Percentiles rank a stretch among this genome's conserved stretches.
Evolutionary conservation across 2,113 vertebrate species (phyloP).

Genomic region (Halichoerus grypus): DNA sequence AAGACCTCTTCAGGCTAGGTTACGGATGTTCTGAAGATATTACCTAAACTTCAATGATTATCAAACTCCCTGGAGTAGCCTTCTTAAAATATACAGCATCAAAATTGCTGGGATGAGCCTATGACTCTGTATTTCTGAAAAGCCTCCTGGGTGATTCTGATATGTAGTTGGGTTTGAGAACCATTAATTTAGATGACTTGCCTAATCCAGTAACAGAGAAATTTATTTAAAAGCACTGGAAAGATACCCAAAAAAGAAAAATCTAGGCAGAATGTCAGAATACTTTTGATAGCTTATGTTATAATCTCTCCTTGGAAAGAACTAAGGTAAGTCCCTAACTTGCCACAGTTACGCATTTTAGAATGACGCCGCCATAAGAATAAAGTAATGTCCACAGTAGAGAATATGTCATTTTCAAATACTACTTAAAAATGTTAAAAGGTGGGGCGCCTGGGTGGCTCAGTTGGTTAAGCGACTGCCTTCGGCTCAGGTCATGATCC

Average conservation of each 20-base stretch:
- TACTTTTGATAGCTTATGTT: not conserved
- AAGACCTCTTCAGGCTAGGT: not conserved
- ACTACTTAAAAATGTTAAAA: conserved; percentile 16
- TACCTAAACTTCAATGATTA: not conserved
- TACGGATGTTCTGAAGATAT: not conserved
- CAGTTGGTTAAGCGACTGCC: too few relatives aligned
- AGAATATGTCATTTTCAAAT: conserved; percentile 49
- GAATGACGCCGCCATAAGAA: not conserved
- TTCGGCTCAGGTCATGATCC: too few relatives aligned
- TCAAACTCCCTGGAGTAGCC: not conserved
- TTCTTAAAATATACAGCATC: not conserved
- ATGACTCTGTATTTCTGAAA: not conserved
- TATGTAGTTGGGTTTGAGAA: not conserved
- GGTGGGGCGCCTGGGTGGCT: not conserved
- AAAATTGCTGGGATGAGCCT: not conserved
- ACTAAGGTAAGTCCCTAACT: not conserved
- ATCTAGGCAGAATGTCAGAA: not conserved
- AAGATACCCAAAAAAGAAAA: conserved; percentile 17
- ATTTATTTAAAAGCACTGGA: not conserved
- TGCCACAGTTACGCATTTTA: not conserved
- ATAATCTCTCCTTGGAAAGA: not conserved
- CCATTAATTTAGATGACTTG: not conserved
- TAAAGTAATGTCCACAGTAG: not conserved
- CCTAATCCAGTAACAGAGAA: not conserved
- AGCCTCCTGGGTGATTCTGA: not conserved